Percentiles rank a stretch among this genome's conserved stretches.
Evolutionary conservation across 92 coral and sea anemone species (phyloP).

Genomic region (Porites divaricata): DNA sequence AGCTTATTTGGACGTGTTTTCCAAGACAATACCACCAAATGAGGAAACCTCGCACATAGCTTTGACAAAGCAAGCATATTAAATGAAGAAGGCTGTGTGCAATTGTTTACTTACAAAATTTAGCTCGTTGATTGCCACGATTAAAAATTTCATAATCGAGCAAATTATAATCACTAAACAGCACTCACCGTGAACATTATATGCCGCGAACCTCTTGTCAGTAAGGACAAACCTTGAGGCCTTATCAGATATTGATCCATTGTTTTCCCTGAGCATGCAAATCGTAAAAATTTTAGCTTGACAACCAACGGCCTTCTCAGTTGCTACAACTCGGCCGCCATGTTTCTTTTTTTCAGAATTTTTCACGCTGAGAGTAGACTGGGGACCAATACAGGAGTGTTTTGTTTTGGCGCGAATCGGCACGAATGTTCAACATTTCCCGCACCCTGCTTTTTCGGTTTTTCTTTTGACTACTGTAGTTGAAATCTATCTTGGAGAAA

Average conservation of each 20-base stretch:
- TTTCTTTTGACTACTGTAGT: no score
- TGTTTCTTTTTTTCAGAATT: slow-evolving; percentile 9
- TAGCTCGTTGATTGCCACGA: background rate
- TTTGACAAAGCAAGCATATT: background rate
- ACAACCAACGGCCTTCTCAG: slow-evolving; percentile 13
- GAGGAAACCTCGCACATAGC: background rate
- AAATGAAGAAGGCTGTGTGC: background rate
- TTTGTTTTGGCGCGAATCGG: no score
- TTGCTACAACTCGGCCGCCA: slow-evolving; percentile 24
- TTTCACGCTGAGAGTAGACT: background rate
- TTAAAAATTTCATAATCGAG: no score
- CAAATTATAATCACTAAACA: no score
- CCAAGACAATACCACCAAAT: background rate
- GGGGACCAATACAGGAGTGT: background rate
- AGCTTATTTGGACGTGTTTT: background rate
- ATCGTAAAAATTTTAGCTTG: background rate
- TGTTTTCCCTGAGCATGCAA: background rate
- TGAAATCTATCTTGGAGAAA: no score
- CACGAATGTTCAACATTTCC: no score
- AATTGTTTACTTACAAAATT: slow-evolving; percentile 2
- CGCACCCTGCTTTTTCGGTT: no score
- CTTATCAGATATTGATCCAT: slow-evolving; percentile 4
- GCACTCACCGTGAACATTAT: background rate
- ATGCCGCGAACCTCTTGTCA: background rate
- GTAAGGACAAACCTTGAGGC: slow-evolving; percentile 19